These are phyloP conservation scores for Actinia tenebrosa DNA, from an alignment of 64 coral and sea anemone genomes.

Conservation along the genomic window DNA sequence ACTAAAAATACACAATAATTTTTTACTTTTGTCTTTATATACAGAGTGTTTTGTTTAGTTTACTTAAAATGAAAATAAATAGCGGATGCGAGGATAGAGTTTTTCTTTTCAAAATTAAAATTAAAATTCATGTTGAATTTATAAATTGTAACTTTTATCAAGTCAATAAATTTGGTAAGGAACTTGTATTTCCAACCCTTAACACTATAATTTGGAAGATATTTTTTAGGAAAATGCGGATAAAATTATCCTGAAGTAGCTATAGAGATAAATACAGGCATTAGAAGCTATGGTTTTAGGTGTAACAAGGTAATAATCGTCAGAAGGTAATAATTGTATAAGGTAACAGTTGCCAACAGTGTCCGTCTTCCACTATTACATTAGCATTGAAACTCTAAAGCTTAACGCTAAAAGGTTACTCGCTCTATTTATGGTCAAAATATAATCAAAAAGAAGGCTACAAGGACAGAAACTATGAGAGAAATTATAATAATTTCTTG, in stretches of 20 bases:
- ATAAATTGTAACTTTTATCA: constrained; percentile 2
- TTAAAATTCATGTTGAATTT: neutral
- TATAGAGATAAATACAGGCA: neutral
- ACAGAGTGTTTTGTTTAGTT: neutral
- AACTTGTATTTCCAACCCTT: neutral
- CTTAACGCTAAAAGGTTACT: neutral
- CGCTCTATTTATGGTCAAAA: neutral
- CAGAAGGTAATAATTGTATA: no score
- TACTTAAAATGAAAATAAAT: neutral
- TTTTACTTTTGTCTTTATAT: neutral
- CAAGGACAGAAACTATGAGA: neutral
- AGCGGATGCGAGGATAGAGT: neutral
- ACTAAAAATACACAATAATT: neutral
- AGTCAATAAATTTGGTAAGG: neutral
- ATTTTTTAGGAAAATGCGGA: neutral
- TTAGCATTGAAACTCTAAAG: neutral
- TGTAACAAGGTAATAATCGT: neutral
- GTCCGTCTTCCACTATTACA: neutral
- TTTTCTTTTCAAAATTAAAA: neutral
- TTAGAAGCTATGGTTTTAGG: neutral
- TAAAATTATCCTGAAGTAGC: neutral
- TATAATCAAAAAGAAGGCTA: neutral
- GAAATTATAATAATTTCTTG: neutral
- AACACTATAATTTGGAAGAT: neutral
- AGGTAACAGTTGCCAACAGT: neutral